Percentiles rank a stretch among this genome's conserved stretches.
Evolutionary conservation across 1,140 invertebrate genomes (phyloP).

Genomic region (Conus betulinus): DNA sequence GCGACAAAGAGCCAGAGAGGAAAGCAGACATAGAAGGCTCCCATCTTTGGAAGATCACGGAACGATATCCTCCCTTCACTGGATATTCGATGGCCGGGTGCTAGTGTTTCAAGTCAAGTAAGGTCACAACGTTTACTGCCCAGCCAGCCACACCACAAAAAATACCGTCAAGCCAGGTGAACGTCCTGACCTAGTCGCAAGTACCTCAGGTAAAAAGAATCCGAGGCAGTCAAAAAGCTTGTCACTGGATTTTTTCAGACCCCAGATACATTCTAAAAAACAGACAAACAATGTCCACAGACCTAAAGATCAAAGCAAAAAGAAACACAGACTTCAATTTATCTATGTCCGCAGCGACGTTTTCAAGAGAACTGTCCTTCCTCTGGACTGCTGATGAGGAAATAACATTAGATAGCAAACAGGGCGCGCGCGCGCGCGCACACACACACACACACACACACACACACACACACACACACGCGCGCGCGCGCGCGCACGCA

Average conservation of each 20-base stretch:
- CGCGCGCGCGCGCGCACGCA: neutral
- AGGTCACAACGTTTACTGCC: no score
- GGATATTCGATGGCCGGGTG: no score
- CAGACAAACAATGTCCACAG: neutral
- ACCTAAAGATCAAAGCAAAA: neutral
- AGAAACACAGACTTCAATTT: neutral
- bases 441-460: neutral
- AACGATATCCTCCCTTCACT: no score
- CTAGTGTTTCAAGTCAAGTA: no score
- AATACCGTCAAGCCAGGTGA: no score
- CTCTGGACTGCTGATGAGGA: neutral
- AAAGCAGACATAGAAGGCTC: no score
- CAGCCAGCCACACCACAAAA: no score
- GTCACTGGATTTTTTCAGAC: neutral
- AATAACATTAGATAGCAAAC: neutral
- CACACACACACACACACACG: neutral
- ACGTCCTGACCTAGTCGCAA: no score
- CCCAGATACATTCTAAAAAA: neutral
- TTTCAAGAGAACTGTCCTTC: neutral
- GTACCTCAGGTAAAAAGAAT: no score
- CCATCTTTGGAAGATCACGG: no score
- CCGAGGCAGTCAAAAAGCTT: no score
- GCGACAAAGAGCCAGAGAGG: no score
- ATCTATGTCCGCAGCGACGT: neutral
- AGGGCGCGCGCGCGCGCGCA: neutral